Percentiles rank a stretch among this genome's conserved stretches.
Conservation (phyloP, 1,140 invertebrate species). For the Drosophila miranda region DNA sequence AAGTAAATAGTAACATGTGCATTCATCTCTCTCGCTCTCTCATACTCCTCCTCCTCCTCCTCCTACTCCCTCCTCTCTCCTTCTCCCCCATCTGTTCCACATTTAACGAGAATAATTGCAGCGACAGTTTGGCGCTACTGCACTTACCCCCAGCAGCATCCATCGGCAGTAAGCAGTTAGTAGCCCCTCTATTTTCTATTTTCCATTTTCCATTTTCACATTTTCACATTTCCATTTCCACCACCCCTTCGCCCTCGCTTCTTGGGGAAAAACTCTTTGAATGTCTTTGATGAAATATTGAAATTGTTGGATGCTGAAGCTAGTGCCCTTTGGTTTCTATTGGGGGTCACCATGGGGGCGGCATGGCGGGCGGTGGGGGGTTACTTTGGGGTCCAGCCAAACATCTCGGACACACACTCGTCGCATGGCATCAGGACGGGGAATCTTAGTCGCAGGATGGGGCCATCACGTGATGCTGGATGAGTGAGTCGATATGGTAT, state of each 20-base stretch:
- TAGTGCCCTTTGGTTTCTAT: constrained; percentile 23
- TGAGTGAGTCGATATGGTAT: background rate
- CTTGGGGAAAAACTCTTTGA: constrained; percentile 51
- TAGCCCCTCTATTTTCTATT: too few species aligned
- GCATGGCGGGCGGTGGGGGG: background rate
- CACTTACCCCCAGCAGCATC: constrained; percentile 53
- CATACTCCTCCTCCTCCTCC: background rate
- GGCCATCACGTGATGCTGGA: constrained; percentile 50
- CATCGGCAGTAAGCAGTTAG: constrained; percentile 22
- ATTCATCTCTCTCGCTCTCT: constrained; percentile 53
- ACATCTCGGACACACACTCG: constrained; percentile 32
- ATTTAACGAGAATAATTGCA: constrained; percentile 80
- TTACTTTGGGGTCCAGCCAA: constrained; percentile 53
- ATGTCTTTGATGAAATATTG: constrained; percentile 80
- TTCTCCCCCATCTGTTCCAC: constrained; percentile 49
- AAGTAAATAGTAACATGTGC: constrained; percentile 80
- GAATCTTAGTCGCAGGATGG: constrained; percentile 36
- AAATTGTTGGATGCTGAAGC: constrained; percentile 69
- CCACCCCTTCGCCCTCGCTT: background rate
- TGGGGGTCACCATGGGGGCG: background rate
- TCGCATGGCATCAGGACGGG: constrained; percentile 12
- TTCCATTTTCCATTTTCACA: too few species aligned
- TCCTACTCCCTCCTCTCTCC: background rate
- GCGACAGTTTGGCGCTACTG: constrained; percentile 74
- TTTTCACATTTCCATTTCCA: background rate